Base-by-base conservation (phyloP, 2,113 vertebrate genomes). In the Nannospalax galili region DNA sequence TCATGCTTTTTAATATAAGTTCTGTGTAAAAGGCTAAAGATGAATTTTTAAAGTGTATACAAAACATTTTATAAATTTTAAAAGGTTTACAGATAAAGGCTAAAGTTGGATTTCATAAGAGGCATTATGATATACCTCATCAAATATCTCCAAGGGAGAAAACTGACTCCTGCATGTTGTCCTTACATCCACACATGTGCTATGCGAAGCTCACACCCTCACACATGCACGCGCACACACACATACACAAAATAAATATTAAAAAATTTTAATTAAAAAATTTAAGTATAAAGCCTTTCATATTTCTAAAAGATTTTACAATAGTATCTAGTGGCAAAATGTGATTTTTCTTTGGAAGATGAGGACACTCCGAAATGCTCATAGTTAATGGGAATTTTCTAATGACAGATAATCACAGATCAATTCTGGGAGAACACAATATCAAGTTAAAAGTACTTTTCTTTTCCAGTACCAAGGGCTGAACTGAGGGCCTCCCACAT, bases 21-120 rank as follows among this genome's bases (percentile, higher is more conserved):
- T 69, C 91, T 48, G 72, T 67, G 0, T 73, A 69, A 90, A 96
- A 64, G 56, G 32, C 37, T 88, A 73, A 88, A 85, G 65, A 75
- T 92, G 56, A 86, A 58, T 52, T 92, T 92, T 86, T 62, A 91
- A n/a, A n/a, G 64, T 67, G 14, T 78, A 3, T 40, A 78, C 62
- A 17, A 95, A 90, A 45, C 58, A 94, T 62, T 88, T 74, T 10
- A 91, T 40, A 87, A 22, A 95, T 69, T 87, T 92, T 35, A 93
- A 93, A 84, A 91, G 4, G 11, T 89, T 92, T 95, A 81, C 52
- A 95, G 69, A 87, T 72, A 74, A 91, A 73, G 64, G 65, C 16
- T 62, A 92, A 77, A 62, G 64, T 65, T 93, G 48, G 24, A 45
- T 78, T 94, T 93, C 56, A 95, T 75, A 48, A 81, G 48, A 78